Evolutionary conservation across 2,888 invertebrate genomes (phyloP).

Genomic region (Reticulitermes lucifugus): DNA sequence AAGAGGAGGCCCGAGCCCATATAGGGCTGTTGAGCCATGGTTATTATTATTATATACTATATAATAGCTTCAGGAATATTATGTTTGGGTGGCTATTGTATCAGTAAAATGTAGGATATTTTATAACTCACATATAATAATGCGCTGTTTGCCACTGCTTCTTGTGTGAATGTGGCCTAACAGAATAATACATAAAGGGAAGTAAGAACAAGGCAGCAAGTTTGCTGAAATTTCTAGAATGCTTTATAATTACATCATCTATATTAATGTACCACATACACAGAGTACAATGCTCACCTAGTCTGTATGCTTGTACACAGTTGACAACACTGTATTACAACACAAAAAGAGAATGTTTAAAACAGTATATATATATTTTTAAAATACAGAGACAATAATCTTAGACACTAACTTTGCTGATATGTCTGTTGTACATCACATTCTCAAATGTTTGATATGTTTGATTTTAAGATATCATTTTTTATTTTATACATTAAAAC

Average conservation of each 20-base stretch:
- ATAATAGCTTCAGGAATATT: no score
- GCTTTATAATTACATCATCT: not conserved
- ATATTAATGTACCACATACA: not conserved
- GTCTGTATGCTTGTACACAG: not conserved
- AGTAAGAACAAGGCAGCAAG: not conserved
- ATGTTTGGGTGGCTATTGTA: no score
- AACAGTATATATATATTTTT: slow-evolving; percentile 19
- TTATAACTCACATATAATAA: no score
- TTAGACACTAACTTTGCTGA: slow-evolving; percentile 14
- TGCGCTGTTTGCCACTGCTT: no score
- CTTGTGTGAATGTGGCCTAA: no score
- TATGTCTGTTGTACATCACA: slow-evolving; percentile 39
- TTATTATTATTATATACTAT: no score
- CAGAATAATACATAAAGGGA: not conserved
- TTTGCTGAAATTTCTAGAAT: slow-evolving; percentile 25
- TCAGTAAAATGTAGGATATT: no score
- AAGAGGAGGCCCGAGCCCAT: no score
- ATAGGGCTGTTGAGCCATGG: no score
- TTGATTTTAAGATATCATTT: not conserved
- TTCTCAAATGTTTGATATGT: slow-evolving; percentile 34
- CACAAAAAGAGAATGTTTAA: not conserved
- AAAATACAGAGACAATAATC: slow-evolving; percentile 33
- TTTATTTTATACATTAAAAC: not conserved
- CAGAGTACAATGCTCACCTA: not conserved
- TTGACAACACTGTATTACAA: not conserved